Percentiles rank a stretch among this genome's conserved stretches.
Conservation (phyloP, 2,888 invertebrate species). For the Tiliacea aurago region DNA sequence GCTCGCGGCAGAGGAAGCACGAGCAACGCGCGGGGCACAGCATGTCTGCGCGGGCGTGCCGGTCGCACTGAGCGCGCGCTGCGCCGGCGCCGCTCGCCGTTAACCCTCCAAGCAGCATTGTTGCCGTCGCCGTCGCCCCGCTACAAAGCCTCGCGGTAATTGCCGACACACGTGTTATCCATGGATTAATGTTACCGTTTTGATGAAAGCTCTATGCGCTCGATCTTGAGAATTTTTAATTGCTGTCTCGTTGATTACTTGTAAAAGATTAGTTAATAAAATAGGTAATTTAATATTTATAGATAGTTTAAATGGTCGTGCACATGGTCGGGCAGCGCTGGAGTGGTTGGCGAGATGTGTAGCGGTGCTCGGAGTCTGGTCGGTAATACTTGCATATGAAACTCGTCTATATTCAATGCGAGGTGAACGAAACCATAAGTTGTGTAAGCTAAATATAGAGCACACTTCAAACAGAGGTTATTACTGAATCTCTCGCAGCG, state of each 20-base stretch:
- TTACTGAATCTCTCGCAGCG: conserved; percentile 74
- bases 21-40: conserved; percentile 93
- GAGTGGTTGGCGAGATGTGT: conserved; percentile 32
- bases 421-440: conserved; percentile 86
- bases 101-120: conserved; percentile 77
- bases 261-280: conserved; percentile 56
- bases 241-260: conserved; percentile 58
- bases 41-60: conserved; percentile 89
- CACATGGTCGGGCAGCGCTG: conserved; percentile 65
- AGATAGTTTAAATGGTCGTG: conserved; percentile 68
- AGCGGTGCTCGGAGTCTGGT: conserved; percentile 50
- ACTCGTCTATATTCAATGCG: conserved; percentile 72
- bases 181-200: conserved; percentile 84
- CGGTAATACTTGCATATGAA: conserved; percentile 67
- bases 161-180: conserved; percentile 77
- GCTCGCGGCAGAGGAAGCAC: conserved; percentile 94
- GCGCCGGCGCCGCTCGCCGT: conserved; percentile 74
- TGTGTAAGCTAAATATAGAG: conserved; percentile 84
- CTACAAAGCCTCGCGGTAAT: conserved; percentile 67
- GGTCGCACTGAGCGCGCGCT: conserved; percentile 82
- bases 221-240: conserved; percentile 64
- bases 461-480: conserved; percentile 73
- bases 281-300: conserved; percentile 59
- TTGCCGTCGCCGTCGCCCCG: conserved; percentile 77
- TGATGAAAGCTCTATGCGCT: conserved; percentile 70